Conservation (phyloP, 2,113 vertebrate species). For the Bufo bufo region DNA sequence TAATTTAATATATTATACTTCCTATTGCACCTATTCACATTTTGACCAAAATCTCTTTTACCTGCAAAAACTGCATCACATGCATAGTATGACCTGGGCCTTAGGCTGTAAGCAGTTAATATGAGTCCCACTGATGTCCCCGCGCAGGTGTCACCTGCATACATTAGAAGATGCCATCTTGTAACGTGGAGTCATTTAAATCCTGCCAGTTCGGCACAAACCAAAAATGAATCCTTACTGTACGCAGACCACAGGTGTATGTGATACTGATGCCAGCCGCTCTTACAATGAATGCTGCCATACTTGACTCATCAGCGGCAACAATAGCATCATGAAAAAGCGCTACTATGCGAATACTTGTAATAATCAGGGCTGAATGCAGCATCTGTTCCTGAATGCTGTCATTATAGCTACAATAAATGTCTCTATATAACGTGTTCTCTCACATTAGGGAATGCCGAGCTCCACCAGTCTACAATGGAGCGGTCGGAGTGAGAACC, state of each 20-base stretch:
- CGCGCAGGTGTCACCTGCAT: neutral
- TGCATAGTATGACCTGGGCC: neutral
- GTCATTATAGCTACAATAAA: constrained; percentile 6
- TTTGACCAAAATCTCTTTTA: neutral
- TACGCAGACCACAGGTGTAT: neutral
- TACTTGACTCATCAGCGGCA: neutral
- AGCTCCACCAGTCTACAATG: neutral
- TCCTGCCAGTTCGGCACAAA: neutral
- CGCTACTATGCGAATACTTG: neutral
- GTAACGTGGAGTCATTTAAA: neutral
- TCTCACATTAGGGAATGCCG: neutral
- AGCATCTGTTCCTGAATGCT: neutral
- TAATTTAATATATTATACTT: no score
- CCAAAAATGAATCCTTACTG: neutral
- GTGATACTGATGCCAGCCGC: neutral
- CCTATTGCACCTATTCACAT: neutral
- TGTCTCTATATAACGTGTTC: neutral
- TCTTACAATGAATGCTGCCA: constrained; percentile 1
- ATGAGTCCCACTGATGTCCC: neutral
- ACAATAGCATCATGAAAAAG: neutral
- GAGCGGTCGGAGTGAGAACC: neutral
- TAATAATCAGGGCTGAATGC: neutral
- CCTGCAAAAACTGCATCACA: neutral
- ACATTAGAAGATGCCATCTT: neutral
- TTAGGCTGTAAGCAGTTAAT: neutral